Evolutionary conservation across 1,140 invertebrate species (phyloP).

Genomic region (Thaumatotibia leucotreta): DNA sequence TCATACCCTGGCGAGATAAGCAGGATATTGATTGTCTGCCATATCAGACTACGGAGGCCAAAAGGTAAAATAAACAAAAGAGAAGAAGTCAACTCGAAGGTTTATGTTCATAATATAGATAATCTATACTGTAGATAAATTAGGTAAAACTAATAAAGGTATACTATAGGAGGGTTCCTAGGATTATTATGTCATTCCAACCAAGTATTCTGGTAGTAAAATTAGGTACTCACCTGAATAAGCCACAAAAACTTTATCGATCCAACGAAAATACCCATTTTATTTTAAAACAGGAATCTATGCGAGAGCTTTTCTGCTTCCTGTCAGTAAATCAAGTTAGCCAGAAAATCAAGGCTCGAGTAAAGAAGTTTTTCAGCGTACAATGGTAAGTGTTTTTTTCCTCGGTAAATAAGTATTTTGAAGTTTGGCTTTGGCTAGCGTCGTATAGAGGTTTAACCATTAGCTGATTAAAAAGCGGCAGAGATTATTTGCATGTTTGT

Average conservation of each 20-base stretch:
- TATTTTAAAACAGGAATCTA: slow-evolving; percentile 47
- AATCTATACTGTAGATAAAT: no score
- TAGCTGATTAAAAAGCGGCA: not conserved
- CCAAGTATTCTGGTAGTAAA: no score
- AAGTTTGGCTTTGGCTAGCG: not conserved
- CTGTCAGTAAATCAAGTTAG: slow-evolving; percentile 62
- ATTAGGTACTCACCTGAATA: not conserved
- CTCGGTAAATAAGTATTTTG: not conserved
- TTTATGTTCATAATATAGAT: no score
- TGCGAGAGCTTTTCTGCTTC: slow-evolving; percentile 66
- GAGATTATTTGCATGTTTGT: not conserved
- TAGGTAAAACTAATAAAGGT: no score
- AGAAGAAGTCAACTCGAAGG: no score
- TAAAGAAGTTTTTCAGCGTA: slow-evolving; percentile 63
- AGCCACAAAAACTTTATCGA: not conserved
- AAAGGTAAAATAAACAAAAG: no score
- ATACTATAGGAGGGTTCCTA: no score
- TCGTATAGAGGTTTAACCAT: not conserved
- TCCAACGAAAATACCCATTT: slow-evolving; percentile 14
- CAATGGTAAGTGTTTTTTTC: slow-evolving; percentile 48
- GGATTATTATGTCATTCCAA: no score
- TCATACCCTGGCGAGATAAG: no score
- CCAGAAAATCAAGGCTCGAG: slow-evolving; percentile 58
- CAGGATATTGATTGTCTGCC: no score
- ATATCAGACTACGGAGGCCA: no score